phyloP scores from a whole-genome alignment of 2,113 vertebrate genomes.

The Progne subis region DNA sequence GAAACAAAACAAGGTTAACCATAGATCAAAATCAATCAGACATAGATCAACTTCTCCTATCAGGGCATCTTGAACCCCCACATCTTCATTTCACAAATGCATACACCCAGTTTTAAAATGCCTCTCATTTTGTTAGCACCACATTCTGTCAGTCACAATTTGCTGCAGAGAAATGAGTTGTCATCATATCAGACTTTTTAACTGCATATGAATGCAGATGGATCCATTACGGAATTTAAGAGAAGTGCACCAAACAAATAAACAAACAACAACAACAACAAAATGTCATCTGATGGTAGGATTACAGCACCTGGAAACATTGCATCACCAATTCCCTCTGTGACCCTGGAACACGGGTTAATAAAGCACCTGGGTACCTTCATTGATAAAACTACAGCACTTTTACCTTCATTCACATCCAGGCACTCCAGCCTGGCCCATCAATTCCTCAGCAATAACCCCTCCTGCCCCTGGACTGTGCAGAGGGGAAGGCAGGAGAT shows the following conservation, averaged over 20 bases:
- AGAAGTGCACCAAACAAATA: background rate
- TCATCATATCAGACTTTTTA: slow-evolving; percentile 4
- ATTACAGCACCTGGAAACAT: background rate
- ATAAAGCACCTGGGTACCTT: background rate
- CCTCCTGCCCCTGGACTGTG: too few species aligned
- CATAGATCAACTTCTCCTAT: background rate
- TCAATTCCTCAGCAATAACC: background rate
- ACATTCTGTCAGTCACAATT: slow-evolving; percentile 6
- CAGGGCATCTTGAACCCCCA: background rate
- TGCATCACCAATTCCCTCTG: background rate
- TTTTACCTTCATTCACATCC: background rate
- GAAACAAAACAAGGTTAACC: background rate
- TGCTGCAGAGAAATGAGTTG: background rate
- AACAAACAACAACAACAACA: background rate
- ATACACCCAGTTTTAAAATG: background rate
- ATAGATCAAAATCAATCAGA: slow-evolving; percentile 35
- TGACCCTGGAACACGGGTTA: background rate
- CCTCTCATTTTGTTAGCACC: background rate
- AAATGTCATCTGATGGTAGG: background rate
- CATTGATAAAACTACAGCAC: background rate
- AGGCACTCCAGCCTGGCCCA: background rate
- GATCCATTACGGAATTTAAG: background rate
- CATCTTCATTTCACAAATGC: background rate
- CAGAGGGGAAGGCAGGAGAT: background rate
- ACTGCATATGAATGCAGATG: background rate